Evolutionary conservation across 1,140 invertebrate genomes (phyloP).

Genomic region (Ceratina japonica): DNA sequence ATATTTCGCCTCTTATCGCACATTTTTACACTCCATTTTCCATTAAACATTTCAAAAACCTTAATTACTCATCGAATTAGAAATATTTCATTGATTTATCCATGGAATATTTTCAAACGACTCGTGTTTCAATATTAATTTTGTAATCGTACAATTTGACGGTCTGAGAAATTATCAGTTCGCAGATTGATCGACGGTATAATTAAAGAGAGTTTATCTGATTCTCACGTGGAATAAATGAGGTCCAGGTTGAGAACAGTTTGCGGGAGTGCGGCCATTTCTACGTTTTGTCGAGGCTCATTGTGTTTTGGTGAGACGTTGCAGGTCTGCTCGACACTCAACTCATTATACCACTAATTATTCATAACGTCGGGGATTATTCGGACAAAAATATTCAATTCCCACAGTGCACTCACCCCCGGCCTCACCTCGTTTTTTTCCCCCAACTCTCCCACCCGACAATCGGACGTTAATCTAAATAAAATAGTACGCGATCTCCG

Average conservation of each 20-base stretch:
- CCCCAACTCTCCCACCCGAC: constrained; percentile 50
- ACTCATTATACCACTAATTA: constrained; percentile 80
- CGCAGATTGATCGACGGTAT: neutral
- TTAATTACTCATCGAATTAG: neutral
- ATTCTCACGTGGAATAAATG: neutral
- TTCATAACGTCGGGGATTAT: constrained; percentile 75
- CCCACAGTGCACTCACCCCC: constrained; percentile 60
- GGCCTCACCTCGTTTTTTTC: constrained; percentile 53
- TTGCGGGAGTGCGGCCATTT: constrained; percentile 66
- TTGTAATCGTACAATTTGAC: neutral
- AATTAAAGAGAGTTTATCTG: neutral
- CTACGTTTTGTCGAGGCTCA: constrained; percentile 71
- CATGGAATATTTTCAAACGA: neutral
- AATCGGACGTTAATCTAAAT: constrained; percentile 38
- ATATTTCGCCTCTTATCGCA: neutral
- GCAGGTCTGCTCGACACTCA: constrained; percentile 77
- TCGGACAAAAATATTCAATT: constrained; percentile 73
- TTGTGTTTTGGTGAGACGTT: constrained; percentile 77
- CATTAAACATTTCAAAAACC: neutral
- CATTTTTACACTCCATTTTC: too few species aligned
- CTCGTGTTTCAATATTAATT: neutral
- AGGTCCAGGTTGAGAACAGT: constrained; percentile 73
- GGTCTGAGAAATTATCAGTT: too few species aligned
- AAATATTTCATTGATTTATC: neutral
- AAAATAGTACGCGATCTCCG: neutral